These are phyloP conservation scores for Troides oblongomaculatus DNA, from an alignment of 2,888 invertebrate genomes.

Conservation along the genomic window DNA sequence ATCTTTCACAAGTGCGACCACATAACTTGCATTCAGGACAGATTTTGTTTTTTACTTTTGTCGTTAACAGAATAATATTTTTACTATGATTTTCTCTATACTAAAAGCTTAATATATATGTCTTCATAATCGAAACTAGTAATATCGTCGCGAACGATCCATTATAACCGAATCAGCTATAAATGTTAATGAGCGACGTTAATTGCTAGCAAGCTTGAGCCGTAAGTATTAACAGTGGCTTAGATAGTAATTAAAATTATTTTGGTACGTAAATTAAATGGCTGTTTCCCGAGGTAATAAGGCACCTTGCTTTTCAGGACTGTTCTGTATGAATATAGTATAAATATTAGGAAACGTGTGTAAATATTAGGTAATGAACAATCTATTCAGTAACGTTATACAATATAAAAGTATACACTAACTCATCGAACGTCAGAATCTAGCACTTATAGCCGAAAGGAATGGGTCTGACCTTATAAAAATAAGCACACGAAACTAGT, in stretches of 20 bases:
- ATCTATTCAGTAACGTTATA: no score
- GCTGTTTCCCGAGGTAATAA: neutral
- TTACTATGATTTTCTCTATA: neutral
- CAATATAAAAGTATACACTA: no score
- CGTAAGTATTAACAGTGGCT: neutral
- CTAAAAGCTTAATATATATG: neutral
- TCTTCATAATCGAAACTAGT: neutral
- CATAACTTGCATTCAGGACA: no score
- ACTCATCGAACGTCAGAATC: no score
- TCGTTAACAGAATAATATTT: neutral
- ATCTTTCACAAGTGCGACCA: no score
- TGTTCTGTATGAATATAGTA: neutral
- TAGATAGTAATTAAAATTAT: neutral
- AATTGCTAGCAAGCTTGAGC: neutral
- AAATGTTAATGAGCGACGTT: slow-evolving; percentile 6
- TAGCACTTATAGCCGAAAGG: no score
- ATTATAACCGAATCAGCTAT: slow-evolving; percentile 12
- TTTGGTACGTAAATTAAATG: neutral
- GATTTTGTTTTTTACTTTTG: no score
- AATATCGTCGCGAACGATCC: slow-evolving; percentile 5
- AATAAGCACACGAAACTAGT: no score
- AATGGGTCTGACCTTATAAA: no score
- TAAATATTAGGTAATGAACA: neutral
- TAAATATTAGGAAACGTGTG: neutral
- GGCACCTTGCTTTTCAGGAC: neutral